Evolutionary conservation across 2,888 invertebrate species (phyloP).

Genomic region (Leucoptera coffeella): DNA sequence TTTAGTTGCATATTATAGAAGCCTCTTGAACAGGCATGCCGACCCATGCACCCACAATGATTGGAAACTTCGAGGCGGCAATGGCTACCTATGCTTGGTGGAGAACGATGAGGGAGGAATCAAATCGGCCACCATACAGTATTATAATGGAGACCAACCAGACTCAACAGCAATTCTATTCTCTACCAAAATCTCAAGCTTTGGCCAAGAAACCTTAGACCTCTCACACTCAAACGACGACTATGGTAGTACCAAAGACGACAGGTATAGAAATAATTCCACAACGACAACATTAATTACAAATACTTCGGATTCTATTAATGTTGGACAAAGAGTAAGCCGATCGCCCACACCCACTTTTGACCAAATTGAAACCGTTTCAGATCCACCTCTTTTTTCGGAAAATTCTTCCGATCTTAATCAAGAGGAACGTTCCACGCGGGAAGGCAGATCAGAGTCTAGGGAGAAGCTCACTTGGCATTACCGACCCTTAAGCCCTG

Average conservation of each 20-base stretch:
- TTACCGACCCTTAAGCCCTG: conserved; percentile 34
- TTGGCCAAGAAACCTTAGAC: conserved; percentile 41
- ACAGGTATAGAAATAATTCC: conserved; percentile 37
- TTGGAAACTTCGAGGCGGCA: conserved; percentile 31
- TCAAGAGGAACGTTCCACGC: background rate
- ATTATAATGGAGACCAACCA: conserved; percentile 23
- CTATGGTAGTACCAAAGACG: conserved; percentile 18
- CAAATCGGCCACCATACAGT: conserved; percentile 32
- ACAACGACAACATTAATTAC: conserved; percentile 35
- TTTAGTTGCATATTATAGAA: conserved; percentile 30
- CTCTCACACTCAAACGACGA: conserved; percentile 24
- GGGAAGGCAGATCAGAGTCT: conserved; percentile 12
- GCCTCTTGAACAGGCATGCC: conserved; percentile 21
- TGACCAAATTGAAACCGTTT: conserved; percentile 32
- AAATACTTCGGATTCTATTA: conserved; percentile 32
- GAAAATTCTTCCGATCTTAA: conserved; percentile 19
- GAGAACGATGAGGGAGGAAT: conserved; percentile 31
- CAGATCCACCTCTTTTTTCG: conserved; percentile 18
- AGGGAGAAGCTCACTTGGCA: conserved; percentile 38
- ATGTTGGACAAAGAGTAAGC: conserved; percentile 31
- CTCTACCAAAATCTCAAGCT: conserved; percentile 48
- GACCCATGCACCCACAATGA: conserved; percentile 17
- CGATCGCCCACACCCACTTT: conserved; percentile 30
- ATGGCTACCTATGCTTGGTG: conserved; percentile 33
- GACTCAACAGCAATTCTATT: conserved; percentile 38